phyloP scores from a whole-genome alignment of 2,113 vertebrate species.

The Chaetura pelagica region DNA sequence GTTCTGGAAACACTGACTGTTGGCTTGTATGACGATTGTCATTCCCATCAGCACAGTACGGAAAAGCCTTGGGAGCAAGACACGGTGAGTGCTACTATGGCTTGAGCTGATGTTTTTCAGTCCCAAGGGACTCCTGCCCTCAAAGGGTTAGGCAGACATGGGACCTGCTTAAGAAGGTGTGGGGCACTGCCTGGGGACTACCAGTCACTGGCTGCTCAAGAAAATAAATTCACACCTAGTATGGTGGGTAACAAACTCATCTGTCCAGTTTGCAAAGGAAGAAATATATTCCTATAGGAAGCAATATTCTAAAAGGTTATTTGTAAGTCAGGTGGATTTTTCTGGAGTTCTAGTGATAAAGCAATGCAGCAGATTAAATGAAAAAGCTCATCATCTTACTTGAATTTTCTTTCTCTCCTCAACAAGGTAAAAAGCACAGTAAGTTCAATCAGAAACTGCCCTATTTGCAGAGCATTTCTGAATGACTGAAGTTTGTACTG shows the following conservation, averaged over 20 bases:
- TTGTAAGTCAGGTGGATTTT: background rate
- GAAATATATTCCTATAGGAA: background rate
- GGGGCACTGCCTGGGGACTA: background rate
- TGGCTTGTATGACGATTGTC: background rate
- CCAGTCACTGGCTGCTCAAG: background rate
- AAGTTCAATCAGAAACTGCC: background rate
- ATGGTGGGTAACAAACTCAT: background rate
- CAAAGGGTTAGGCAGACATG: fast-evolving
- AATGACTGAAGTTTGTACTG: background rate
- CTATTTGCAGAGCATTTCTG: background rate
- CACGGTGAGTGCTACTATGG: fast-evolving
- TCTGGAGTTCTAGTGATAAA: background rate
- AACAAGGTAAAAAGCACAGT: background rate
- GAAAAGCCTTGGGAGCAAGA: background rate
- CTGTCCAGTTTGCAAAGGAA: background rate
- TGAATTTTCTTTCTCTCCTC: background rate
- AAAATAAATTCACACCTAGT: background rate
- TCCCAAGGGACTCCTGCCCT: background rate
- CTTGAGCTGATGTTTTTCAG: background rate
- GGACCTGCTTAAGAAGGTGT: fast-evolving
- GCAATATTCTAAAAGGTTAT: background rate
- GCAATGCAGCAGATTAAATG: background rate
- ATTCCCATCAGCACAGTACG: background rate
- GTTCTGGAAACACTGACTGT: background rate
- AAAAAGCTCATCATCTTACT: background rate